These are phyloP conservation scores for Uria aalge DNA, from an alignment of 2,113 vertebrate genomes.

Conservation along the genomic window DNA sequence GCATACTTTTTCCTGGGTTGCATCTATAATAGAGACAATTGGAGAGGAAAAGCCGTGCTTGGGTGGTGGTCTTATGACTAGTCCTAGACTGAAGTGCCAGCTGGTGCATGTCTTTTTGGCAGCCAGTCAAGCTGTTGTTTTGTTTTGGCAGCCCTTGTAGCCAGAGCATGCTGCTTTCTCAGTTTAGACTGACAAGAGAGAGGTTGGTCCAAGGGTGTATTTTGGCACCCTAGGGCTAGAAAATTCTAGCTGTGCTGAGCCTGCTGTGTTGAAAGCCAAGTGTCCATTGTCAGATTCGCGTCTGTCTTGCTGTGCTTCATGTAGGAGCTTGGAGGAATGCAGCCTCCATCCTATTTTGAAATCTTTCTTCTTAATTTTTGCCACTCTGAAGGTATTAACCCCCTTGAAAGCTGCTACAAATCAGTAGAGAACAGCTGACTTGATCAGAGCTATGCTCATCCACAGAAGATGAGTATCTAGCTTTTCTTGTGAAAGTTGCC, in stretches of 20 bases:
- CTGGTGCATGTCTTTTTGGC: conserved; percentile 74
- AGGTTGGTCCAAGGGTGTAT: conserved; percentile 9
- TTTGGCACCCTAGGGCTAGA: conserved; percentile 31
- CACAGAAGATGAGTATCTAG: neutral
- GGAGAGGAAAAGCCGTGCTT: neutral
- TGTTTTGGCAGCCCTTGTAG: conserved; percentile 62
- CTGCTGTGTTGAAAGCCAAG: neutral
- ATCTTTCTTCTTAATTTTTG: neutral
- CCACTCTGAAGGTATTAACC: neutral
- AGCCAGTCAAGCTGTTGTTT: conserved; percentile 76
- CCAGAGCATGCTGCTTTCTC: conserved; percentile 45
- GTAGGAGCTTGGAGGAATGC: neutral
- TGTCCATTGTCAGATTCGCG: neutral
- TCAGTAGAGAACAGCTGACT: neutral
- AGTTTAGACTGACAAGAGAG: conserved; percentile 10
- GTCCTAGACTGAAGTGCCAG: conserved; percentile 63
- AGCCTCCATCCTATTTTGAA: neutral
- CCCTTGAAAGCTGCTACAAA: neutral
- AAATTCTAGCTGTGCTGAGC: conserved; percentile 17
- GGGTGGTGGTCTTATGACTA: conserved; percentile 2
- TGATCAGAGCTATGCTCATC: neutral
- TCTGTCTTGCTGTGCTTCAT: neutral
- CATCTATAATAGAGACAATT: neutral
- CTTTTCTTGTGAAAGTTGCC: neutral
- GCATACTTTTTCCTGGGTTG: neutral